Conservation (phyloP, 1,140 invertebrate species). For the Eriosoma lanigerum region DNA sequence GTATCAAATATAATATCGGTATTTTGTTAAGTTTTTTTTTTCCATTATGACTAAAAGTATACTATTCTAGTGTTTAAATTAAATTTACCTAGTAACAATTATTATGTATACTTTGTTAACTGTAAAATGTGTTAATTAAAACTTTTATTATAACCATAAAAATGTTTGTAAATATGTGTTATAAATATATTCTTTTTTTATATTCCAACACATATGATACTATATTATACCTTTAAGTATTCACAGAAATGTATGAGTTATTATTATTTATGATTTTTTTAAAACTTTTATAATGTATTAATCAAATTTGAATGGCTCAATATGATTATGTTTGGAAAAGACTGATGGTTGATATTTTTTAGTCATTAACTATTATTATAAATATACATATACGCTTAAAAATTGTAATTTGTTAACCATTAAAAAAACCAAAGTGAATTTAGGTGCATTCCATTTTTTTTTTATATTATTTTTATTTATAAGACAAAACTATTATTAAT, state of each 20-base stretch:
- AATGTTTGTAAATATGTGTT: neutral
- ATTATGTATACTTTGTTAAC: neutral
- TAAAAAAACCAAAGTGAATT: slow-evolving; percentile 38
- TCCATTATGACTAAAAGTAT: too few relatives aligned
- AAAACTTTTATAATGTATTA: slow-evolving; percentile 10
- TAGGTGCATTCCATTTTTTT: slow-evolving; percentile 16
- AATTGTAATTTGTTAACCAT: neutral
- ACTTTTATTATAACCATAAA: neutral
- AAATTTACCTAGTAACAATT: too few relatives aligned
- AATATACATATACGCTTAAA: neutral
- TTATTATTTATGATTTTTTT: neutral
- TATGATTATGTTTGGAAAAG: slow-evolving; percentile 27
- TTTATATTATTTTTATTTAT: slow-evolving; percentile 19
- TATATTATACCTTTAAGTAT: neutral
- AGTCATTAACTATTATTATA: neutral
- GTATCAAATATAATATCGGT: neutral
- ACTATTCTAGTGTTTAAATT: too few relatives aligned
- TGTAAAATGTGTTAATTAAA: neutral
- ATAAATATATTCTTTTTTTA: neutral
- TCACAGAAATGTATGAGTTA: neutral
- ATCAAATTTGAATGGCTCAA: slow-evolving; percentile 4
- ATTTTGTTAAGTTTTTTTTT: neutral
- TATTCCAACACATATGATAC: too few relatives aligned
- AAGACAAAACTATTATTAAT: slow-evolving; percentile 7
- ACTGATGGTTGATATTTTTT: slow-evolving; percentile 23